Conservation (phyloP, 2,888 invertebrate species). For the Zeuzera pyrina region DNA sequence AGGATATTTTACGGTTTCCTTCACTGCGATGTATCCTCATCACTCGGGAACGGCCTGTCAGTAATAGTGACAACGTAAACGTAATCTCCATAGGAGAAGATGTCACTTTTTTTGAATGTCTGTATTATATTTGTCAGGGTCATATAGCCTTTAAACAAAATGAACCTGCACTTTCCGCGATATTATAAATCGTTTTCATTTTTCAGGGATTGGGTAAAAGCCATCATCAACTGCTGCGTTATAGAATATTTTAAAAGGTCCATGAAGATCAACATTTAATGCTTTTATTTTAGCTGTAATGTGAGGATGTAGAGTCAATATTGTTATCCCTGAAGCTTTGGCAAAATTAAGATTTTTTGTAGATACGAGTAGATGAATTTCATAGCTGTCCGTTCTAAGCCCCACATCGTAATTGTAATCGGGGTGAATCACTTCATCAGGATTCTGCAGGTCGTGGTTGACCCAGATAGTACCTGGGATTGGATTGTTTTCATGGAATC, state of each 20-base stretch:
- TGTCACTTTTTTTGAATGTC: conserved; percentile 15
- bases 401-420: no score
- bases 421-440: no score
- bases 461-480: no score
- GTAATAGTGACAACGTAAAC: conserved; percentile 22
- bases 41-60: not conserved
- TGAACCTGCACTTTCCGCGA: conserved; percentile 18
- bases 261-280: conserved; percentile 32
- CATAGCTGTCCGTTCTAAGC: conserved; percentile 30
- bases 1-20: not conserved
- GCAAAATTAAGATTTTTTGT: conserved; percentile 22
- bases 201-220: conserved; percentile 31
- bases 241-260: conserved; percentile 32
- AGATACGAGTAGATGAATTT: conserved; percentile 23
- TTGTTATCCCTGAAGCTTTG: conserved; percentile 30
- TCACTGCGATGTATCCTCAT: not conserved
- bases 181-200: conserved; percentile 31
- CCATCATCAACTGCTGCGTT: conserved; percentile 25
- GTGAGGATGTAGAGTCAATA: conserved; percentile 38
- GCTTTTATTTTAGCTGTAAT: conserved; percentile 38
- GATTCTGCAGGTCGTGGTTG: no score
- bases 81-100: conserved; percentile 21
- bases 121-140: conserved; percentile 30
- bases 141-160: conserved; percentile 19
- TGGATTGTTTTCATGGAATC: no score